Conservation (phyloP, 2,113 vertebrate species). For the Sturnira hondurensis region DNA sequence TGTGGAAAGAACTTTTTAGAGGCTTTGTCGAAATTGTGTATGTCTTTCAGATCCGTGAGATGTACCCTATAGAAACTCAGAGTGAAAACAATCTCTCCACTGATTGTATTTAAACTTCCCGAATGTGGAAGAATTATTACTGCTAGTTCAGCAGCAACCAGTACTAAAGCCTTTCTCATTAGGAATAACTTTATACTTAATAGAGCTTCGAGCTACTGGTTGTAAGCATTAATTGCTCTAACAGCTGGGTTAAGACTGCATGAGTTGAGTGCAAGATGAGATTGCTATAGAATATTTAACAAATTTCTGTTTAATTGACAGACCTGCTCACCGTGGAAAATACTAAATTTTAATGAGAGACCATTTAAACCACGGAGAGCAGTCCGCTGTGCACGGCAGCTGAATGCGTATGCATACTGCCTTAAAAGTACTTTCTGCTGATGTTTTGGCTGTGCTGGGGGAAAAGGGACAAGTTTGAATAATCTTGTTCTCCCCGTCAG, state of each 20-base stretch:
- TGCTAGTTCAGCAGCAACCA: conserved; percentile 53
- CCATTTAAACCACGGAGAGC: neutral
- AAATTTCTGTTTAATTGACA: conserved; percentile 74
- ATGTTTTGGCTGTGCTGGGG: neutral
- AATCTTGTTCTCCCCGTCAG: neutral
- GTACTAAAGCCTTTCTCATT: conserved; percentile 71
- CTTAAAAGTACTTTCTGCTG: neutral
- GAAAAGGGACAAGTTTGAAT: neutral
- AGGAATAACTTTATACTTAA: conserved; percentile 70
- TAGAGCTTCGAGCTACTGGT: conserved; percentile 68
- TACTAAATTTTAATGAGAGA: conserved; percentile 65
- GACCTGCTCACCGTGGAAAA: conserved; percentile 70
- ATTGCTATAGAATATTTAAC: conserved; percentile 49
- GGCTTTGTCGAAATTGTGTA: conserved; percentile 39
- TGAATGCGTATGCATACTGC: neutral
- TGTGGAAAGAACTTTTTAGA: neutral
- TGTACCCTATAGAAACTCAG: conserved; percentile 13
- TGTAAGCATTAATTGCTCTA: conserved; percentile 75
- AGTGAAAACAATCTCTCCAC: conserved; percentile 63
- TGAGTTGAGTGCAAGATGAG: conserved; percentile 62
- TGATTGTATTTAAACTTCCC: conserved; percentile 64
- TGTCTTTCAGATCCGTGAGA: conserved; percentile 53
- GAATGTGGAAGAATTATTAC: conserved; percentile 76
- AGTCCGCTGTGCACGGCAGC: neutral
- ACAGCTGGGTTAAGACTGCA: conserved; percentile 77